A percentile compares a stretch with the other conserved stretches of the same genome.
phyloP scores from a whole-genome alignment of 2,888 invertebrate species.

The Hoplodrina ambigua region DNA sequence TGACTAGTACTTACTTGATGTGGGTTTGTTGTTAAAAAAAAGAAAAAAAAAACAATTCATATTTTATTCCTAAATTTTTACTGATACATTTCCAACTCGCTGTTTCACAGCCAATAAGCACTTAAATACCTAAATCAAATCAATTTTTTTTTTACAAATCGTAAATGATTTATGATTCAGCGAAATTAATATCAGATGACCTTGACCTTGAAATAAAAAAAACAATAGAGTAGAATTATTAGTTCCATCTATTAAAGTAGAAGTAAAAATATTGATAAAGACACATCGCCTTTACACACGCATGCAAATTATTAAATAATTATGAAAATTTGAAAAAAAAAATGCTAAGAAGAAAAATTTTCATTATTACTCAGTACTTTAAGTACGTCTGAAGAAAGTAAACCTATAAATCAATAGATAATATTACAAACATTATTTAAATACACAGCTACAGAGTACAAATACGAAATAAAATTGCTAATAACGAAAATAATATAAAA shows the following conservation, averaged over 20 bases:
- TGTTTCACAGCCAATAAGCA: slow-evolving; percentile 67
- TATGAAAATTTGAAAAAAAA: too few relatives aligned
- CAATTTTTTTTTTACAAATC: neutral
- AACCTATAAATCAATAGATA: neutral
- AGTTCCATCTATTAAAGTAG: too few relatives aligned
- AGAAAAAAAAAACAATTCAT: slow-evolving; percentile 24
- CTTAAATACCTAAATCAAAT: slow-evolving; percentile 29
- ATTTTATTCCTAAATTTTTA: slow-evolving; percentile 26
- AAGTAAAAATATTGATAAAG: too few relatives aligned
- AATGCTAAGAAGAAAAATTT: too few relatives aligned
- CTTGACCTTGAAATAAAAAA: slow-evolving; percentile 18
- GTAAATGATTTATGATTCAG: too few relatives aligned
- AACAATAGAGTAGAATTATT: neutral
- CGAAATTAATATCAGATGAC: slow-evolving; percentile 10
- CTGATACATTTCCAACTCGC: slow-evolving; percentile 45
- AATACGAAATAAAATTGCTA: slow-evolving; percentile 51
- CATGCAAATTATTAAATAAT: too few relatives aligned
- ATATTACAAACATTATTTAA: slow-evolving; percentile 23
- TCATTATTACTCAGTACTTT: too few relatives aligned
- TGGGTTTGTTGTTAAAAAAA: neutral
- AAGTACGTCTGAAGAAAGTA: neutral
- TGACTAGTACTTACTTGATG: too few relatives aligned
- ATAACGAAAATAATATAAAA: slow-evolving; percentile 47
- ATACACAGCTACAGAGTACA: slow-evolving; percentile 21
- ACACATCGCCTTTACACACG: too few relatives aligned